Evolutionary conservation across 2,888 invertebrate genomes (phyloP), one percentile per base, ranked within the genome.

Genomic region (Diarsia brunnea): DNA sequence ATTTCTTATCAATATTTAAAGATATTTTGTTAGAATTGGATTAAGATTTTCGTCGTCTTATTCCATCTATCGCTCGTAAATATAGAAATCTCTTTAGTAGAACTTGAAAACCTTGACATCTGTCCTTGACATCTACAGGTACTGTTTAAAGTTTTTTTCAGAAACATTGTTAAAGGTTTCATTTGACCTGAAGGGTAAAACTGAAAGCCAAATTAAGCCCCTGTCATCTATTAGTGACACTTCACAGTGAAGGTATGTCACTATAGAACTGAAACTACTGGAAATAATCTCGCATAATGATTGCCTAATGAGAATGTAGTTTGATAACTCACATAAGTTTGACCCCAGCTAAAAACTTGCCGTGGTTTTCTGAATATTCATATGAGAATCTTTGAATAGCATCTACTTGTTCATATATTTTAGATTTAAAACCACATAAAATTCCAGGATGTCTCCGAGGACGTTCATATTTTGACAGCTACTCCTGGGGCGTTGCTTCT

Each of bases 391-490:
- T 21, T n/a, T 47, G 24, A 21, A 16, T 45, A 31, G 12, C 16
- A 21, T 27, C 4, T 31, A 11, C 19, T 3, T 38, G 24, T 47
- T 64, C 8, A 63, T 12, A 11, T 31, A 27, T 43, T 47, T 27
- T 1, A n/a, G 16, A 14, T n/a, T 8, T 1, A n/a, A 27, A 38
- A 53, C 27, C 49, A 58, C 38, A 49, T 49, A 49, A 47, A 67
- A 69, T 51, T 45, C 27, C 2, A 0, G 31, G 11, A 76, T 16
- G 27, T 19, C 67, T 58, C 76, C 43, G 27, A 43, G 19, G 45
- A 51, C 5, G 31, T 45, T 69, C 21, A 21, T 16, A 61, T 76
- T 60, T 69, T 76, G 45, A 75, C 43, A 78, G n/a, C 68, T 49
- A 31, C 58, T 60, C 31, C 45, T 31, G 45, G 10, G 21, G 43